These are phyloP conservation scores for Rhingia rostrata DNA, from an alignment of 2,888 invertebrate genomes.

Conservation along the genomic window DNA sequence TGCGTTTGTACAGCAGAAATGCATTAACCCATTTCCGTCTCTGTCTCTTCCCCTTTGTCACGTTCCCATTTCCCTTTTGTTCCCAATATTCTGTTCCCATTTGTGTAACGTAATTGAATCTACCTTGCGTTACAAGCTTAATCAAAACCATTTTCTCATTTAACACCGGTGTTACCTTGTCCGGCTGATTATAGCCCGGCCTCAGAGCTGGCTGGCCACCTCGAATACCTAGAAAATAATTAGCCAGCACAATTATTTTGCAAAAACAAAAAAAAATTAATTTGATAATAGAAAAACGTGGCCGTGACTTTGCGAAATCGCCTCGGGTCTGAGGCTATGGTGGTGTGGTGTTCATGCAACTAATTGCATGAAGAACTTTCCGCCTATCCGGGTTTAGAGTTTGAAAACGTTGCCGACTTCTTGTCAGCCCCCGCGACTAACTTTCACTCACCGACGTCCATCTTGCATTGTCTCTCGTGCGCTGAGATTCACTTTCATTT, in stretches of 20 bases:
- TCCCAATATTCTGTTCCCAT: conserved; percentile 42
- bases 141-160: conserved; percentile 58
- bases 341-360: conserved; percentile 28
- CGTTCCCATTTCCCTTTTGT: conserved; percentile 36
- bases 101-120: conserved; percentile 57
- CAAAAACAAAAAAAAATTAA: background rate
- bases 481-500: conserved; percentile 64
- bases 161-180: conserved; percentile 37
- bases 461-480: background rate
- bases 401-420: background rate
- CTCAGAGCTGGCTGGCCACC: background rate
- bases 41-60: background rate
- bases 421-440: background rate
- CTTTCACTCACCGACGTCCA: conserved; percentile 45
- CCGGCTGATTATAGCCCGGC: conserved; percentile 15
- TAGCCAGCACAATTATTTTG: conserved; percentile 20
- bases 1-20: conserved; percentile 48
- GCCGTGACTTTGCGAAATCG: conserved; percentile 20
- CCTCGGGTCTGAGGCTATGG: background rate
- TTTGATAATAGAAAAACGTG: conserved; percentile 15
- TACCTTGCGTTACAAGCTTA: conserved; percentile 44
- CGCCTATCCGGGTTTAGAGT: conserved; percentile 18
- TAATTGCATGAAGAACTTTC: conserved; percentile 33
- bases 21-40: conserved; percentile 65
- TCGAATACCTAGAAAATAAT: conserved; percentile 48